Evolutionary conservation across 2,113 vertebrate genomes (phyloP), one percentile per base, ranked within the genome.

Genomic region (Triplophysa tibetana): DNA sequence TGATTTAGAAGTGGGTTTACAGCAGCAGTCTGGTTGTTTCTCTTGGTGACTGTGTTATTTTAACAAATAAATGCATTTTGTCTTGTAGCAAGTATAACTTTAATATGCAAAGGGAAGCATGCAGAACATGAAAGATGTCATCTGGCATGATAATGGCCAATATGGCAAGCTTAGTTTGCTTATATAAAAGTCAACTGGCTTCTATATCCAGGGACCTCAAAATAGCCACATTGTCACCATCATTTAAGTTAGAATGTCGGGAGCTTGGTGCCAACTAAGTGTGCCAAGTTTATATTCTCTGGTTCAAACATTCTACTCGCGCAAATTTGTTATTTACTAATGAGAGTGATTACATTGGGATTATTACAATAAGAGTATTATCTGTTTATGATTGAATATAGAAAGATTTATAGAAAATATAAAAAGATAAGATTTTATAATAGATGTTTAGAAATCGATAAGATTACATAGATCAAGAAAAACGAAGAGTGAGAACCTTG

Each of bases 241-340:
- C 54, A 82, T 79, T 75, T 75, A 26, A 75, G n/a, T 58, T 24
- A 11, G 38, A 54, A 29, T 76, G 65, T 60, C 48, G 41, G 50
- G 54, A 38, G 43, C 63, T 80, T 84, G 70, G 41, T 78, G 48
- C 48, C 48, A 48, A 62, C 24, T 52, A 60, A 54, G 45, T 75
- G 79, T 75, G 70, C 38, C 76, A 80, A 75, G 63, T 73, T 81
- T 81, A 65, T 58, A 61, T 83, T 77, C 77, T 73, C 52, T 70
- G 69, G 63, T 75, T 58, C 72, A 62, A 29, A 56, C 41, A 77
- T 68, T 72, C 74, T 72, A 26, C 70, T 62, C 64, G 70, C 80
- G 45, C 52, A 45, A 81, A 45, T 84, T 81, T 78, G 80, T 80
- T 48, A 82, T 45, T 19, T 24, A 1, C 80, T 81, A 85, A 83